phyloP scores from a whole-genome alignment of 2,797 vertebrate species.

The Siniperca obscura region DNA sequence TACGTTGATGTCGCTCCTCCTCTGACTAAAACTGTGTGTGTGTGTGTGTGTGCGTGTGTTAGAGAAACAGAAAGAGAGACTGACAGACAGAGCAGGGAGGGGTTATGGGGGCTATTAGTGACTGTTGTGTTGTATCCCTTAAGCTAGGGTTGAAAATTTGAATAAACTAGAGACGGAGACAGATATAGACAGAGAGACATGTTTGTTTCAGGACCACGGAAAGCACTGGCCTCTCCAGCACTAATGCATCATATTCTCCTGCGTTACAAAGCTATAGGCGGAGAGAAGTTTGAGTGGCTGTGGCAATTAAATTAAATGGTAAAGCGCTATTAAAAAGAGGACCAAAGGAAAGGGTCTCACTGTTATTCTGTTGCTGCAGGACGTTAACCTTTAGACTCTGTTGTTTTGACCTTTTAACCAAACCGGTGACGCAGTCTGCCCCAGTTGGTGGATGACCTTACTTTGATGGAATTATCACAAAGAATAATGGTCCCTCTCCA shows the following conservation, averaged over 20 bases:
- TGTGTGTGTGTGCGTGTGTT: slow-evolving; percentile 20
- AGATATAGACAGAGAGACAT: slow-evolving; percentile 23
- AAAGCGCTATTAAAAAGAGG: slow-evolving; percentile 51
- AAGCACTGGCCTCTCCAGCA: slow-evolving; percentile 51
- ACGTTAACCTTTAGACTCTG: slow-evolving; percentile 79
- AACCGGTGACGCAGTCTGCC: slow-evolving; percentile 71
- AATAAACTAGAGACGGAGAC: slow-evolving; percentile 52
- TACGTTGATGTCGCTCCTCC: slow-evolving; percentile 72
- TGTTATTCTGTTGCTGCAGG: slow-evolving; percentile 68
- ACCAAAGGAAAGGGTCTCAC: slow-evolving; percentile 38
- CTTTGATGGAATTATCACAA: slow-evolving; percentile 81
- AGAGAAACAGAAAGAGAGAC: slow-evolving; percentile 43
- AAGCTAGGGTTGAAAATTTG: slow-evolving; percentile 59
- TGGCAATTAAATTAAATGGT: slow-evolving; percentile 53
- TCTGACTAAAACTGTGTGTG: slow-evolving; percentile 63
- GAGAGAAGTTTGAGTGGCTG: slow-evolving; percentile 48
- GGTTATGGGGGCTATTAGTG: slow-evolving; percentile 64
- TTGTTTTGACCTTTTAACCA: slow-evolving; percentile 81
- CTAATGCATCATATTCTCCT: slow-evolving; percentile 26
- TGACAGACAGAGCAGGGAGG: slow-evolving; percentile 65
- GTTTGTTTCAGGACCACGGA: slow-evolving; percentile 71
- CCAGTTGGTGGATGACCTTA: slow-evolving; percentile 79
- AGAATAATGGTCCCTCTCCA: slow-evolving; percentile 59
- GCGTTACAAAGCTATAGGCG: slow-evolving; percentile 43
- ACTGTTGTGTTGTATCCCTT: slow-evolving; percentile 64